Percentiles rank a stretch among this genome's conserved stretches.
These are phyloP conservation scores for Lepus timidus DNA, from an alignment of 2,113 vertebrate genomes.

Conservation along the genomic window DNA sequence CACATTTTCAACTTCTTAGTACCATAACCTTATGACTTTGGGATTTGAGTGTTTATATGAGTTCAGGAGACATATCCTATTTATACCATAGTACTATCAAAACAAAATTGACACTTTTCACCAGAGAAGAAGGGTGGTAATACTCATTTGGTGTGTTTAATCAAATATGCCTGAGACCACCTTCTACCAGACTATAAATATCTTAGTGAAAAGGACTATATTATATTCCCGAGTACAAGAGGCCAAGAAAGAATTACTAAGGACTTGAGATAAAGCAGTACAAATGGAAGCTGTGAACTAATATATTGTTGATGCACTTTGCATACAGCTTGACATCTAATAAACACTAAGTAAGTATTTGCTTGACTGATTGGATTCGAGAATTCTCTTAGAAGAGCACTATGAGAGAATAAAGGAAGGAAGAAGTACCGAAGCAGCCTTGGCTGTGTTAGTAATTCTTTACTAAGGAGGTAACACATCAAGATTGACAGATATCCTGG, in stretches of 20 bases:
- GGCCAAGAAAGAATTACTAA: neutral
- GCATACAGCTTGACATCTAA: neutral
- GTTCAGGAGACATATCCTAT: too few relatives aligned
- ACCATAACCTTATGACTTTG: too few relatives aligned
- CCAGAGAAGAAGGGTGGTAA: neutral
- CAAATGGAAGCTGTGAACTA: neutral
- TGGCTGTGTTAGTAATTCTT: neutral
- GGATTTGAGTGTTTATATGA: too few relatives aligned
- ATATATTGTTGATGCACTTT: neutral
- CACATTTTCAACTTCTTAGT: too few relatives aligned
- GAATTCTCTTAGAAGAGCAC: constrained; percentile 3
- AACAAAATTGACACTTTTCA: neutral
- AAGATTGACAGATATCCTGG: neutral
- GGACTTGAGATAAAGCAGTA: neutral
- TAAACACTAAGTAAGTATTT: constrained; percentile 53
- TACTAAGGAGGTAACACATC: neutral
- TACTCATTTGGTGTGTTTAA: neutral
- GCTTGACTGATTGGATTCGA: constrained; percentile 24
- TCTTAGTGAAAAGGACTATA: neutral
- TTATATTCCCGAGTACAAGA: neutral
- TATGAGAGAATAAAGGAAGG: neutral
- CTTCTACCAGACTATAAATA: neutral
- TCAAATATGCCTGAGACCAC: neutral
- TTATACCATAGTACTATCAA: neutral
- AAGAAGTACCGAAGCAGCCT: neutral